These are phyloP conservation scores for Megaleporinus macrocephalus DNA, from an alignment of 2,113 vertebrate species.

Conservation along the genomic window DNA sequence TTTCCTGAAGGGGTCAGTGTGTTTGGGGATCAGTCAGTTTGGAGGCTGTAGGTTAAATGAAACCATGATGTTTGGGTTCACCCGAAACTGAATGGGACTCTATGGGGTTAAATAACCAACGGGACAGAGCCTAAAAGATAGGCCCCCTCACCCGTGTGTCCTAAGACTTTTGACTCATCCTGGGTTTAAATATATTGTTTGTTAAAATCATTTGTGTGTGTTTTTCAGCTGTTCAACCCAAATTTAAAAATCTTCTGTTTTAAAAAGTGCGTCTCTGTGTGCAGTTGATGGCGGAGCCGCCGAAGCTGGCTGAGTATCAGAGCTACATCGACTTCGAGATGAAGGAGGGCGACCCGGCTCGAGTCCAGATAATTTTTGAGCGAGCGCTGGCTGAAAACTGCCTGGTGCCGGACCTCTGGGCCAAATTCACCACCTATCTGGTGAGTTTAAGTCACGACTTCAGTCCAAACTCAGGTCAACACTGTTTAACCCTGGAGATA, in stretches of 20 bases:
- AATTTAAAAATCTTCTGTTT: neutral
- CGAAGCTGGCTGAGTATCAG: slow-evolving; percentile 92
- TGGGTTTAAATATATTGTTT: too few relatives aligned
- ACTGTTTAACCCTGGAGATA: neutral
- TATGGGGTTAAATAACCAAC: too few relatives aligned
- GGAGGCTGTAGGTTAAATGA: too few relatives aligned
- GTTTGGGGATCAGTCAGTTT: too few relatives aligned
- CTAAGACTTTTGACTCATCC: too few relatives aligned
- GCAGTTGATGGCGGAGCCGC: slow-evolving; percentile 89
- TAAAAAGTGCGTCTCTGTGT: neutral
- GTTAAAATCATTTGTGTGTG: too few relatives aligned
- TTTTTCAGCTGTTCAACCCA: too few relatives aligned
- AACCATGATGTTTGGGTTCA: too few relatives aligned
- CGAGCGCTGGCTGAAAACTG: slow-evolving; percentile 94
- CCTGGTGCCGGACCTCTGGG: slow-evolving; percentile 96
- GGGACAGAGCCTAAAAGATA: too few relatives aligned
- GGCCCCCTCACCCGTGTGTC: too few relatives aligned
- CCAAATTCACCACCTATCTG: slow-evolving; percentile 90
- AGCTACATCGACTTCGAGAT: slow-evolving; percentile 92
- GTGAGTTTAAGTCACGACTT: slow-evolving; percentile 75
- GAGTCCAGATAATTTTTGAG: slow-evolving; percentile 92
- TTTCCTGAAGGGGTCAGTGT: too few relatives aligned
- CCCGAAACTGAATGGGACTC: too few relatives aligned
- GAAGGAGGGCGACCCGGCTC: slow-evolving; percentile 91
- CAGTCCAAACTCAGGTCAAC: neutral